Evolutionary conservation across 2,888 invertebrate species (phyloP).

Genomic region (Spilosoma lubricipeda): DNA sequence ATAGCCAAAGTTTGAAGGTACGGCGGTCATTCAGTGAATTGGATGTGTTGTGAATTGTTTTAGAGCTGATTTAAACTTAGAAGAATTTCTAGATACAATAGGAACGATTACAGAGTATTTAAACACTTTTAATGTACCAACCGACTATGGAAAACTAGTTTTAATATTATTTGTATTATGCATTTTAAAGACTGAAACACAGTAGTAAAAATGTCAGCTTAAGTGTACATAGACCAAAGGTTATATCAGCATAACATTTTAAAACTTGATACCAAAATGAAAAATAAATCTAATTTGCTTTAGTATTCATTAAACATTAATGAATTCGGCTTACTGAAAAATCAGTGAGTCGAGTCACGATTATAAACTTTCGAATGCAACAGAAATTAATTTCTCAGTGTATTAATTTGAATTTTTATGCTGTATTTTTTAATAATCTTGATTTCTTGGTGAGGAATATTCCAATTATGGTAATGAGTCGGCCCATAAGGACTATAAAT

Average conservation of each 20-base stretch:
- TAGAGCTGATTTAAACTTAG: neutral
- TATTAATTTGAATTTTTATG: conserved; percentile 33
- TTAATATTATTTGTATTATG: neutral
- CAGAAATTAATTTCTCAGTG: conserved; percentile 39
- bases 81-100: neutral
- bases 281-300: neutral
- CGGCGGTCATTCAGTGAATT: conserved; percentile 3
- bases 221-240: neutral
- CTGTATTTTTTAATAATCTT: conserved; percentile 44
- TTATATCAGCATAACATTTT: neutral
- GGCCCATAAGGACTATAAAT: conserved; percentile 38
- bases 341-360: conserved; percentile 6
- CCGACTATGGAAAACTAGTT: neutral
- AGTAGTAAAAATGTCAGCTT: neutral
- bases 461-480: conserved; percentile 49
- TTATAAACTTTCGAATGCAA: conserved; percentile 18
- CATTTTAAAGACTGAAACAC: neutral
- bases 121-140: neutral
- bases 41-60: conserved; percentile 5
- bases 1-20: conserved; percentile 12
- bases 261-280: neutral
- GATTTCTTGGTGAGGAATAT: conserved; percentile 46
- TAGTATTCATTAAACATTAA: conserved; percentile 6
- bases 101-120: neutral
- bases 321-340: conserved; percentile 8